Conservation (phyloP, 1,140 invertebrate species). For the Agrypnia vestita region DNA sequence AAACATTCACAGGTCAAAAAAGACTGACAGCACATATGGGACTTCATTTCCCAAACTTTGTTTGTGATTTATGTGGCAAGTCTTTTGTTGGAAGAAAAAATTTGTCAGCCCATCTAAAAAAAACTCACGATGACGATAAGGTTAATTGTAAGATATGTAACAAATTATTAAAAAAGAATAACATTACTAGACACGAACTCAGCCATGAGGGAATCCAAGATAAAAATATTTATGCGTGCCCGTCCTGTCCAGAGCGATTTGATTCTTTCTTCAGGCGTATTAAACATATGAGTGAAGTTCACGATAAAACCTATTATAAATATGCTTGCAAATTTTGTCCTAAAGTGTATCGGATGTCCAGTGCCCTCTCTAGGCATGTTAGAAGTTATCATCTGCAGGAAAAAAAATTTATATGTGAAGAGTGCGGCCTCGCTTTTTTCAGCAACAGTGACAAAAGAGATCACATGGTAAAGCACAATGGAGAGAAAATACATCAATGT, state of each 20-base stretch:
- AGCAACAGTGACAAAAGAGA: background rate
- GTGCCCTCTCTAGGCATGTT: slow-evolving; percentile 21
- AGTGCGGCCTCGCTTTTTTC: slow-evolving; percentile 19
- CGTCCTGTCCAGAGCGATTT: slow-evolving; percentile 29
- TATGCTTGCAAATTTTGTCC: slow-evolving; percentile 36
- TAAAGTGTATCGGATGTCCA: slow-evolving; percentile 10
- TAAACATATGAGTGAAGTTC: slow-evolving; percentile 17
- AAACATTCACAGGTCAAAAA: slow-evolving; percentile 36
- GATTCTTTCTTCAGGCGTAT: slow-evolving; percentile 12
- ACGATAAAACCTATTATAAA: slow-evolving; percentile 22
- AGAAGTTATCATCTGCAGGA: slow-evolving; percentile 34
- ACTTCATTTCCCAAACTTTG: slow-evolving; percentile 42
- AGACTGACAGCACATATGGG: slow-evolving; percentile 41
- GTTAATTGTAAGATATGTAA: slow-evolving; percentile 40
- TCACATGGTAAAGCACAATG: slow-evolving; percentile 38
- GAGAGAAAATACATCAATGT: background rate
- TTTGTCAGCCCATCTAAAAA: slow-evolving; percentile 30
- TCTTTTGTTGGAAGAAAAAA: slow-evolving; percentile 46
- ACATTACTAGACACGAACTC: slow-evolving; percentile 10
- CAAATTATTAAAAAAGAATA: slow-evolving; percentile 35
- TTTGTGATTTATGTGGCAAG: slow-evolving; percentile 48
- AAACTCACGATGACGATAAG: slow-evolving; percentile 38
- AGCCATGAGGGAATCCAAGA: slow-evolving; percentile 7
- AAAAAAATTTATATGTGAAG: background rate
- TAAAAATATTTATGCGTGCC: slow-evolving; percentile 25